Percentiles rank a stretch among this genome's conserved stretches.
Conservation (phyloP, 1,140 invertebrate species). For the Apolygus lucorum region DNA sequence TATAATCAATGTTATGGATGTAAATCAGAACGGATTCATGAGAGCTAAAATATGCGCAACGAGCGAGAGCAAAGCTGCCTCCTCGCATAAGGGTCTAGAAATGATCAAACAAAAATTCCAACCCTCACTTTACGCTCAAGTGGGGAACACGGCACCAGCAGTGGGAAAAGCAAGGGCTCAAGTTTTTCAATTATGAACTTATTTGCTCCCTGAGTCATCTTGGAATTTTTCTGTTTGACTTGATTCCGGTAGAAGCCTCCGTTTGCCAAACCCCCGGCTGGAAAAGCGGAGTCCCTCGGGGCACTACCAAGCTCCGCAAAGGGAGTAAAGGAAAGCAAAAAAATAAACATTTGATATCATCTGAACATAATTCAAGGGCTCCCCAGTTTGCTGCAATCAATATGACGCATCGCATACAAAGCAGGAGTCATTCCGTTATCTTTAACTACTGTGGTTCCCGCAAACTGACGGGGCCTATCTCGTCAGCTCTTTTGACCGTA, state of each 20-base stretch:
- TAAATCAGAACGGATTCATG: background rate
- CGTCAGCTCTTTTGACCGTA: no score
- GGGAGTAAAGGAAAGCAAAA: background rate
- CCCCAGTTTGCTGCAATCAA: background rate
- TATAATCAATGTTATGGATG: background rate
- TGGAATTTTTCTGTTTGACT: background rate
- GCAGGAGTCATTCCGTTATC: background rate
- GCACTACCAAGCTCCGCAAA: background rate
- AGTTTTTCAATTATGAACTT: background rate
- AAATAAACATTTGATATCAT: background rate
- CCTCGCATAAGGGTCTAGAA: background rate
- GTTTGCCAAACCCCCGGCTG: background rate
- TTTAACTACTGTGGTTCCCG: background rate
- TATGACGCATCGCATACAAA: background rate
- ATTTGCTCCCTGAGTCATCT: background rate
- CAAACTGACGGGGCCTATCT: no score
- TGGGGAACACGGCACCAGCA: no score
- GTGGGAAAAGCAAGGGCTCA: background rate
- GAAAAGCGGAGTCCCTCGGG: background rate
- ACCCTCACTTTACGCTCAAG: background rate
- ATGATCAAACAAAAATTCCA: background rate
- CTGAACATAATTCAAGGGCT: background rate
- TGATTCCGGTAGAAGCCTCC: background rate
- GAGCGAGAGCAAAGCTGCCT: background rate
- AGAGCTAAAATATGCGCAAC: background rate